Evolutionary conservation across 1,140 invertebrate species (phyloP).

Genomic region (Fopius arisanus): DNA sequence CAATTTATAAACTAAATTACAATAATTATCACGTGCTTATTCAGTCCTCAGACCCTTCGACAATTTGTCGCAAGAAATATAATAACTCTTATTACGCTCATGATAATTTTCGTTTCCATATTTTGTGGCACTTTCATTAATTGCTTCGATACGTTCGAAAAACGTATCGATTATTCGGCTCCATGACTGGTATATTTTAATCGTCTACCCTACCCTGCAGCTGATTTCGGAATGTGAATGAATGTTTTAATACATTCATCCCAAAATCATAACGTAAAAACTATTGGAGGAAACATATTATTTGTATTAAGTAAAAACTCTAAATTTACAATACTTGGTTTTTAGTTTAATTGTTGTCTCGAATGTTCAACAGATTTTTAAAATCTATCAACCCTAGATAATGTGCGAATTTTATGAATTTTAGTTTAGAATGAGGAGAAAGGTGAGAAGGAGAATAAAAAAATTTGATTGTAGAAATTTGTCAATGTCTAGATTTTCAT

Average conservation of each 20-base stretch:
- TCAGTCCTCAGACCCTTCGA: background rate
- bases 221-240: background rate
- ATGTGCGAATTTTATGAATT: background rate
- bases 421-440: background rate
- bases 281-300: background rate
- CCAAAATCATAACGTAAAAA: background rate
- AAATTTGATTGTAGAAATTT: background rate
- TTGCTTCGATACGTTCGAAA: background rate
- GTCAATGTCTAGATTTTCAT: background rate
- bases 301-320: background rate
- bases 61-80: background rate
- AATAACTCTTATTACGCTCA: background rate
- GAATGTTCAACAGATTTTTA: background rate
- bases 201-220: background rate
- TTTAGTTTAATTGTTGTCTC: background rate
- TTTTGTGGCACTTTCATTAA: conserved; percentile 8
- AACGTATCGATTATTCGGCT: background rate
- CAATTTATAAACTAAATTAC: background rate
- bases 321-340: background rate
- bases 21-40: conserved; percentile 6
- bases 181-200: too few species aligned
- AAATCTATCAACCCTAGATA: background rate
- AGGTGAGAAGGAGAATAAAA: background rate
- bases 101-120: background rate
- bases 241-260: background rate